phyloP scores from a whole-genome alignment of 2,797 vertebrate species.

The Phyllotis vaccarum region DNA sequence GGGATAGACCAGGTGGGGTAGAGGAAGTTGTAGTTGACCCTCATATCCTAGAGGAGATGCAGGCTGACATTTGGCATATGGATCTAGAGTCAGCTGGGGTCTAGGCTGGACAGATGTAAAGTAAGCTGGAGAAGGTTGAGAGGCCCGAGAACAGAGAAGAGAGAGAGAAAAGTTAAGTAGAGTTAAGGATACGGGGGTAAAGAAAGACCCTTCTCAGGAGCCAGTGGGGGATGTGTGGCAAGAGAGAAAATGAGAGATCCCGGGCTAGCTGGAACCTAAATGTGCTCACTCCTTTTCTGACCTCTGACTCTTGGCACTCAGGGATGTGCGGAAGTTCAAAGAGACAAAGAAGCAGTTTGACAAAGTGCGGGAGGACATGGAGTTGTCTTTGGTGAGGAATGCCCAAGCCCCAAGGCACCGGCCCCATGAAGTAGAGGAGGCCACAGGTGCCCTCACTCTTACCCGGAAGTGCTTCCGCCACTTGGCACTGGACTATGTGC shows the following conservation, averaged over 20 bases:
- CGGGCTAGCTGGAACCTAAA: too few species aligned
- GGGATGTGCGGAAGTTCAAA: conserved; percentile 97
- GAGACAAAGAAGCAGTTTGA: conserved; percentile 99
- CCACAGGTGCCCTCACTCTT: conserved; percentile 93
- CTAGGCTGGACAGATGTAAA: background rate
- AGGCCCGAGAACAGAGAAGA: too few species aligned
- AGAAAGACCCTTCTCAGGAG: background rate
- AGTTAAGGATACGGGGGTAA: background rate
- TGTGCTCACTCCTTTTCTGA: background rate
- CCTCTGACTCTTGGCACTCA: conserved; percentile 78
- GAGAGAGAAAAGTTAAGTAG: too few species aligned
- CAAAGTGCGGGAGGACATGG: conserved; percentile 95
- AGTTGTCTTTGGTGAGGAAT: conserved; percentile 96
- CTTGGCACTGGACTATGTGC: conserved; percentile 96
- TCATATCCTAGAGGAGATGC: background rate
- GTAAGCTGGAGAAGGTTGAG: background rate
- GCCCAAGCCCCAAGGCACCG: conserved; percentile 97
- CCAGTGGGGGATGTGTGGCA: background rate
- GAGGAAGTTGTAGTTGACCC: background rate
- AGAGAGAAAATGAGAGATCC: background rate
- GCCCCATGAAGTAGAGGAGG: conserved; percentile 97
- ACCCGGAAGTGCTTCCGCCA: conserved; percentile 97
- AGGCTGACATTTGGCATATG: fast-evolving
- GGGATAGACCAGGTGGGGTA: background rate
- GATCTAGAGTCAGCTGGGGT: background rate